Evolutionary conservation across 2,888 invertebrate genomes (phyloP), one percentile per base, ranked within the genome.

Genomic region (Oscheius sp.): DNA sequence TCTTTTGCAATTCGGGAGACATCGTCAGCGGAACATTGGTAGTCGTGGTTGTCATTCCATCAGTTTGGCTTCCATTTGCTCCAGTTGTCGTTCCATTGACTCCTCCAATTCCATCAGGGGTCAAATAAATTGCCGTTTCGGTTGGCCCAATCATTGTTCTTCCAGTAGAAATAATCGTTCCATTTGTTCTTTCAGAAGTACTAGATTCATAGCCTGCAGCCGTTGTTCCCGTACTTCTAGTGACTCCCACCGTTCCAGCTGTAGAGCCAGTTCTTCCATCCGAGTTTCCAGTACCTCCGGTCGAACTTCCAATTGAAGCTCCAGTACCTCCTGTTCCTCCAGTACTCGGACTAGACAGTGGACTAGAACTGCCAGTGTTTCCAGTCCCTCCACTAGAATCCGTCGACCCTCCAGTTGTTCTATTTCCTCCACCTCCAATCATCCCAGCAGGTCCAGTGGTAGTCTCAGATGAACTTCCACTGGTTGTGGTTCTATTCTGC

Each of bases 1-100:
- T 61, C 15, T 17, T 20, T 27, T 29, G 61, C 15, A 42, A n/a
- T 45, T 61, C 61, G 25, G 61, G 61, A 20, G 29, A 20, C 8
- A 57, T 34, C 3, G 57, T 57, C 2, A 15, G 37, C 6, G 52
- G 52, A 52, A 27, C 15, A 1, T 1, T 10, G 29, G 52, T 25
- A 10, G 42, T 3, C 20, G 6, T 3, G 15, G 42, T n/a, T n/a
- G n/a, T n/a, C n/a, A n/a, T n/a, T n/a, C 17, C 46, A 12, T 23
- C 48, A 20, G 25, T 23, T 52, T 25, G 27, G 25, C 27, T 25
- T 12, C 4, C 52, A 27, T 6, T 10, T 52, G 42, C 12, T 42
- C 29, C 52, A 15, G 52, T 27, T 4, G 8, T n/a, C 2, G 27
- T 15, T 25, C 29, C 48, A 12, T 48, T 25, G 17, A 12, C n/a